phyloP scores from a whole-genome alignment of 2,113 vertebrate species.

The Triplophysa siluroides region DNA sequence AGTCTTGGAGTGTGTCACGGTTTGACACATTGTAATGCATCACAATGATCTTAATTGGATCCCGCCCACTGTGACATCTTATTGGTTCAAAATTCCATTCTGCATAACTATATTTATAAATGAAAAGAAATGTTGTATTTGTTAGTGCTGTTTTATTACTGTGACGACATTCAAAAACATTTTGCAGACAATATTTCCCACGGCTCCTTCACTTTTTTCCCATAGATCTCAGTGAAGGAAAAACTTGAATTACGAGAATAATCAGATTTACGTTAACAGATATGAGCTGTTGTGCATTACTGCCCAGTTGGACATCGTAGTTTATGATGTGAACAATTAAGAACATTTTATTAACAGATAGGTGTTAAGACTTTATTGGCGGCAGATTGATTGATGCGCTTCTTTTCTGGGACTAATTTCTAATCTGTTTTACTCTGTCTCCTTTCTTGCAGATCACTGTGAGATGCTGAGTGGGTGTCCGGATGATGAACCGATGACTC shows the following conservation, averaged over 20 bases:
- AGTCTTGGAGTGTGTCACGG: no score
- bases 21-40: no score
- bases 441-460: constrained; percentile 78
- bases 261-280: constrained; percentile 27
- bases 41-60: no score
- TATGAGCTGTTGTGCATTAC: constrained; percentile 16
- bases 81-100: no score
- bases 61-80: no score
- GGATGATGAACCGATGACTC: constrained; percentile 89
- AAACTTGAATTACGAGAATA: constrained; percentile 7
- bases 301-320: constrained; percentile 14
- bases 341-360: constrained; percentile 16
- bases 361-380: neutral
- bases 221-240: constrained; percentile 7
- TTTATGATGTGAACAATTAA: constrained; percentile 33
- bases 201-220: neutral
- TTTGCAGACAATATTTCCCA: neutral
- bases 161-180: neutral
- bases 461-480: constrained; percentile 88
- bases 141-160: neutral
- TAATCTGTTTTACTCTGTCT: neutral
- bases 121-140: neutral
- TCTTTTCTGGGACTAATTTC: neutral
- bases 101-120: no score
- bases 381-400: constrained; percentile 20